phyloP scores from a whole-genome alignment of 2,888 invertebrate genomes.

The Pilophorus perplexus region DNA sequence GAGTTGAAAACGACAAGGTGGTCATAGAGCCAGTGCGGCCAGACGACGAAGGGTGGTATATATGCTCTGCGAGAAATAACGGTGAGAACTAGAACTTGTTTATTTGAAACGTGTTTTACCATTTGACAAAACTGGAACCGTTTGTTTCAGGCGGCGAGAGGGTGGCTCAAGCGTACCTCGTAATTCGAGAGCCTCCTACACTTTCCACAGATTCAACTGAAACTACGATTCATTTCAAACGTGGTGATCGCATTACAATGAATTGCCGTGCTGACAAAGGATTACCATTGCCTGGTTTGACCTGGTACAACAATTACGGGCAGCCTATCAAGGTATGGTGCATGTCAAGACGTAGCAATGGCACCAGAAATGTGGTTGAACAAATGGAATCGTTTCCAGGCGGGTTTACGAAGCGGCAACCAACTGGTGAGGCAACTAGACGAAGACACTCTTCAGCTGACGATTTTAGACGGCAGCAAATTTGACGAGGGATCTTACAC shows the following conservation, averaged over 20 bases:
- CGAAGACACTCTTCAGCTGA: neutral
- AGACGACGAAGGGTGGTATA: conserved; percentile 52
- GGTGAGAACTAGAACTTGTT: conserved; percentile 50
- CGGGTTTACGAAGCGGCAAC: too few relatives aligned
- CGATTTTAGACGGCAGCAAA: neutral
- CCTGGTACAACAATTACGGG: conserved; percentile 22
- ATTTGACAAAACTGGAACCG: neutral
- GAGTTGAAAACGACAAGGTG: conserved; percentile 47
- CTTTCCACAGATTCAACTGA: neutral
- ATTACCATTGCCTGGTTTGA: neutral
- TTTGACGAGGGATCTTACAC: conserved; percentile 49
- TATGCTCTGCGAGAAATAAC: conserved; percentile 55
- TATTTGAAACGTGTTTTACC: neutral
- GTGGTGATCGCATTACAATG: neutral
- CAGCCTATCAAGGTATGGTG: conserved; percentile 7
- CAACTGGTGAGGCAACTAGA: neutral
- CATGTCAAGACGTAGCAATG: too few relatives aligned
- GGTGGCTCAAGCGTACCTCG: neutral
- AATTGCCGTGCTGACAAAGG: conserved; percentile 23
- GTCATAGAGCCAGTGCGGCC: conserved; percentile 51
- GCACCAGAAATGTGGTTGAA: too few relatives aligned
- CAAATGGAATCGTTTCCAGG: too few relatives aligned
- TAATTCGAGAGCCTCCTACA: neutral
- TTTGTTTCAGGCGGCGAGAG: conserved; percentile 5
- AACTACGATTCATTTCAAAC: neutral